phyloP scores from a whole-genome alignment of 2,888 invertebrate genomes.

The Enchytraeus crypticus region DNA sequence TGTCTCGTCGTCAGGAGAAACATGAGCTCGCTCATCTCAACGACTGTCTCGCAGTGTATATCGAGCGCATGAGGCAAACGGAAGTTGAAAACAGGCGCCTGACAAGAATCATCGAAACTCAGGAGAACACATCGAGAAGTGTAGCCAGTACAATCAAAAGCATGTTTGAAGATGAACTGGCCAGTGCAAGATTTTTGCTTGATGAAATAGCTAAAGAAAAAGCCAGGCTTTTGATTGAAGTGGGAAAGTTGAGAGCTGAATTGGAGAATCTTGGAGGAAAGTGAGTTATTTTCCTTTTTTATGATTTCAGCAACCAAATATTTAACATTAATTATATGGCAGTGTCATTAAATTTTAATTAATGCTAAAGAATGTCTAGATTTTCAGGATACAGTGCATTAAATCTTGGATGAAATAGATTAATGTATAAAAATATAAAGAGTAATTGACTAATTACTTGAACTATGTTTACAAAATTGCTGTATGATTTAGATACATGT shows the following conservation, averaged over 20 bases:
- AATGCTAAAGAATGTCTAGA: too few species aligned
- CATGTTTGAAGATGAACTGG: slow-evolving; percentile 83
- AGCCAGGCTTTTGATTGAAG: slow-evolving; percentile 84
- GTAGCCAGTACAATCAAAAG: slow-evolving; percentile 82
- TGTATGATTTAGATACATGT: too few species aligned
- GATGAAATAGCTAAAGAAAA: slow-evolving; percentile 88
- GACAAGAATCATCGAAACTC: slow-evolving; percentile 42
- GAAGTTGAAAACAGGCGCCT: slow-evolving; percentile 70
- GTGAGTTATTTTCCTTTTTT: too few species aligned
- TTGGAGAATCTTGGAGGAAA: slow-evolving; percentile 40
- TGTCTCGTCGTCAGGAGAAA: slow-evolving; percentile 85
- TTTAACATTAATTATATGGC: too few species aligned
- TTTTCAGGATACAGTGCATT: too few species aligned
- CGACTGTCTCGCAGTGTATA: slow-evolving; percentile 89
- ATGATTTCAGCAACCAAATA: too few species aligned
- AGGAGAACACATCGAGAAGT: slow-evolving; percentile 71
- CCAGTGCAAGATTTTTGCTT: slow-evolving; percentile 77
- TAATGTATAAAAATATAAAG: too few species aligned
- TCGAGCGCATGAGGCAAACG: slow-evolving; percentile 83
- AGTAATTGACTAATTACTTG: too few species aligned
- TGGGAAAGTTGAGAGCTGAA: slow-evolving; percentile 46
- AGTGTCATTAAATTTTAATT: too few species aligned
- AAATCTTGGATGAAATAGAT: too few species aligned
- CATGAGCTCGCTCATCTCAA: slow-evolving; percentile 85
- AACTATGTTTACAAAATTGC: too few species aligned